Evolutionary conservation across 2,888 invertebrate species (phyloP).

Genomic region (Rhagonycha fulva): DNA sequence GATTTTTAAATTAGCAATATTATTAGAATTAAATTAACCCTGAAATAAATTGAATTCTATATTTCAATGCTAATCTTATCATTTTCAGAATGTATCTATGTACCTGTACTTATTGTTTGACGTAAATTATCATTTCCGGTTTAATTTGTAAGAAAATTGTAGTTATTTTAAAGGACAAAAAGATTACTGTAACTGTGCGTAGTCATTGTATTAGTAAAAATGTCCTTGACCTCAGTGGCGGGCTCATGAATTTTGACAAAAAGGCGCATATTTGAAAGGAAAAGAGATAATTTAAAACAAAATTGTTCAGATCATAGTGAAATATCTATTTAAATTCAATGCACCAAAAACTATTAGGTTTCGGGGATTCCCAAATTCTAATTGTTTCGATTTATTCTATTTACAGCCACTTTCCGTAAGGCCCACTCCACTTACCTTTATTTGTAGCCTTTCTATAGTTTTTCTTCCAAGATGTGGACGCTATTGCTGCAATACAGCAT

Average conservation of each 20-base stretch:
- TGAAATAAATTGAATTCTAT: background rate
- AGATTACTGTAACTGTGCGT: background rate
- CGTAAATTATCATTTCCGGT: background rate
- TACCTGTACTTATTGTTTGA: background rate
- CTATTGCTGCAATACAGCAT: too few species aligned
- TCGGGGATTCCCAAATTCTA: too few species aligned
- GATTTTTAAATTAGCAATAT: too few species aligned
- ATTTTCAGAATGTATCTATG: background rate
- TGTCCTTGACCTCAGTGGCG: background rate
- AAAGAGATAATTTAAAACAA: too few species aligned
- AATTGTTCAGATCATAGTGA: too few species aligned
- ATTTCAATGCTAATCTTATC: background rate
- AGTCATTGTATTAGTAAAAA: background rate
- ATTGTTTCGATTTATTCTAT: too few species aligned
- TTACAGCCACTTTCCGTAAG: too few species aligned
- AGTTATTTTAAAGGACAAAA: background rate
- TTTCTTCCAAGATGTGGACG: too few species aligned
- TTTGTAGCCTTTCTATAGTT: too few species aligned
- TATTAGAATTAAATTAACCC: background rate
- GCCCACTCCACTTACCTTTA: too few species aligned
- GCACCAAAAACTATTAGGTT: too few species aligned
- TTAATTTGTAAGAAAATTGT: background rate
- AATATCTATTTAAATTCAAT: too few species aligned
- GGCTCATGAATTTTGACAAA: background rate
- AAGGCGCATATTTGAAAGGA: background rate